Conservation (phyloP, 2,888 invertebrate species). For the Oscheius myriophilus region DNA sequence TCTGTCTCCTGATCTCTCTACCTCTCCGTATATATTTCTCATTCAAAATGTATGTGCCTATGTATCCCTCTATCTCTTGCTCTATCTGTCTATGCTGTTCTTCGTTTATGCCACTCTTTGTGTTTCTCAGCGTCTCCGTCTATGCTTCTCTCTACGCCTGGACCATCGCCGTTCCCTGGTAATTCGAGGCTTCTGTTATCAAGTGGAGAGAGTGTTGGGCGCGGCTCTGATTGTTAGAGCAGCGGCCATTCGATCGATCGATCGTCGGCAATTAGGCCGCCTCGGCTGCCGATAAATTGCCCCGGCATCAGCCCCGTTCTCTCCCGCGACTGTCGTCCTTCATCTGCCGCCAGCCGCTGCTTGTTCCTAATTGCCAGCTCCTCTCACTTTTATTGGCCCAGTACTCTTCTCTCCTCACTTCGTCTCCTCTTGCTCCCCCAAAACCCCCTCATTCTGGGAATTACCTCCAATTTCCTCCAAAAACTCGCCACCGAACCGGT, state of each 20-base stretch:
- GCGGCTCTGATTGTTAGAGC: constrained; percentile 29
- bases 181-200: constrained; percentile 15
- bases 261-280: constrained; percentile 25
- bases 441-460: no score
- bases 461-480: no score
- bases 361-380: not conserved
- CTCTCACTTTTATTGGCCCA: not conserved
- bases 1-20: not conserved
- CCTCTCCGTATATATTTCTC: not conserved
- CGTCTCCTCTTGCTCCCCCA: not conserved
- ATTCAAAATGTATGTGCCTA: not conserved
- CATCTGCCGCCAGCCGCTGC: no score
- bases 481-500: no score
- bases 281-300: constrained; percentile 28
- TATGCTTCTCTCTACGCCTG: not conserved
- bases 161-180: constrained; percentile 3
- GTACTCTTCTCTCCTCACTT: not conserved
- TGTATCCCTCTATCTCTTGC: not conserved
- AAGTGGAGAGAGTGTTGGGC: constrained; percentile 12
- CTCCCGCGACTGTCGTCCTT: not conserved
- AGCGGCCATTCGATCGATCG: constrained; percentile 26
- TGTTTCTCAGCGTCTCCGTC: not conserved
- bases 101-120: not conserved
- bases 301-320: constrained; percentile 9
- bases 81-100: not conserved